Evolutionary conservation across 2,113 vertebrate species (phyloP).

Genomic region (Psephotus haematonotus): DNA sequence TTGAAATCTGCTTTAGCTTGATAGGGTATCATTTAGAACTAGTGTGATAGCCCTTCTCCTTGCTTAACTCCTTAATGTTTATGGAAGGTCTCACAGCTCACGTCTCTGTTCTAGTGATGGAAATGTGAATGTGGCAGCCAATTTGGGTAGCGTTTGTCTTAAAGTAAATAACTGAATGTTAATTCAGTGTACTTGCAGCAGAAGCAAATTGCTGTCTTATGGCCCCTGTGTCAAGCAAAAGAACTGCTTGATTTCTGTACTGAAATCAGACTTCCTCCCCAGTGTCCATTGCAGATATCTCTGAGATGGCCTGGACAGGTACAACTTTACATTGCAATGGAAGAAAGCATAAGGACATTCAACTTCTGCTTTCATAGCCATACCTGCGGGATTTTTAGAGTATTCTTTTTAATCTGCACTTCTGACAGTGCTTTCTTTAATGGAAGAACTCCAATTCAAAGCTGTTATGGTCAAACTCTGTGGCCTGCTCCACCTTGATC

Average conservation of each 20-base stretch:
- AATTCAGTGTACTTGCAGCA: background rate
- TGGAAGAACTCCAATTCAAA: background rate
- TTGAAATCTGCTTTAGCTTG: background rate
- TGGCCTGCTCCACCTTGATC: background rate
- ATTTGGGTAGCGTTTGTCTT: background rate
- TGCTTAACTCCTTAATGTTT: background rate
- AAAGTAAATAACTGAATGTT: background rate
- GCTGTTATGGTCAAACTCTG: background rate
- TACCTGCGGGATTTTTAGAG: background rate
- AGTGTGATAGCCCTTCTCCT: background rate
- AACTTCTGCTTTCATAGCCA: background rate
- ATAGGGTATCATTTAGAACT: background rate
- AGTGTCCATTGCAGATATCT: background rate
- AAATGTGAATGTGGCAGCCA: background rate
- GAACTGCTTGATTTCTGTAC: background rate
- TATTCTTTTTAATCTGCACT: background rate
- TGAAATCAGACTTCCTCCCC: background rate
- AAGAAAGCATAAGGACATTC: background rate
- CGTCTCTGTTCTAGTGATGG: background rate
- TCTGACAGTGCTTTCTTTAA: background rate
- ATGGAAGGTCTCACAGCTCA: background rate
- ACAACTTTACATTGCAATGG: background rate
- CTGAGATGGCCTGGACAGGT: background rate
- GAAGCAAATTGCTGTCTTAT: background rate
- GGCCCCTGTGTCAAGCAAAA: background rate